Evolutionary conservation across 30 jellyfish, hydroid and myxozoan species (phyloP), one percentile per base, ranked within the genome.

Genomic region (Pelagia noctiluca): DNA sequence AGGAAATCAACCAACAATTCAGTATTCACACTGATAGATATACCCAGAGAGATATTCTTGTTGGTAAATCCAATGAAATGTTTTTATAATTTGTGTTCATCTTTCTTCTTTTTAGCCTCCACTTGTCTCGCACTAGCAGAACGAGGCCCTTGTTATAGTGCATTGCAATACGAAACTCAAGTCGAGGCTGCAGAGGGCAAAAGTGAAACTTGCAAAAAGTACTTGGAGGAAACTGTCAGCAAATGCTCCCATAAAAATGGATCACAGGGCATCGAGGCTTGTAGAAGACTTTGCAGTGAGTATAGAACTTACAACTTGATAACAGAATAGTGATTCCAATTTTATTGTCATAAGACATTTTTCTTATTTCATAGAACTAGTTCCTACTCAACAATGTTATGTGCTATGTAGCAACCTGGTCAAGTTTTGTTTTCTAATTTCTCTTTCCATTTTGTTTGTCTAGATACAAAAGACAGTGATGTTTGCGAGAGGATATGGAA

Each of bases 181-280:
- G 95, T 94, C 29, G 99, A 94, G 76, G 97, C 97, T 16, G 96
- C 97, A 13, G 96, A 94, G 48, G 93, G 93, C 5, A 88, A 88
- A 67, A 83, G 96, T 50, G 96, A 84, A 42, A 68, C 85, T 18
- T 94, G 99, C 91, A 94, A 88, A 76, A 88, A 81, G 54, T 94
- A 94, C 47, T 73, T 94, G 65, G 97, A 84, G 32, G 99, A 83
- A 38, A 66, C 81, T 26, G 71, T 83, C 34, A 83, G 88, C 71
- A 94, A 83, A 54, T 94, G 99, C 50, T 73, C 85, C 0, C 96
- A 80, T 83, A 83, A 90, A 64, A 94, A 88, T 42, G 48, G 80
- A 4, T 63, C 99, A 57, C 90, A 87, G 42, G 71, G 90, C 10
- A 77, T 83, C 52, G 94, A 74, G 10, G 97, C 88, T 18, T 94